A percentile compares a stretch with the other conserved stretches of the same genome.
Evolutionary conservation across 2,797 vertebrate genomes (phyloP).

Genomic region (Periophthalmus magnuspinnatus): DNA sequence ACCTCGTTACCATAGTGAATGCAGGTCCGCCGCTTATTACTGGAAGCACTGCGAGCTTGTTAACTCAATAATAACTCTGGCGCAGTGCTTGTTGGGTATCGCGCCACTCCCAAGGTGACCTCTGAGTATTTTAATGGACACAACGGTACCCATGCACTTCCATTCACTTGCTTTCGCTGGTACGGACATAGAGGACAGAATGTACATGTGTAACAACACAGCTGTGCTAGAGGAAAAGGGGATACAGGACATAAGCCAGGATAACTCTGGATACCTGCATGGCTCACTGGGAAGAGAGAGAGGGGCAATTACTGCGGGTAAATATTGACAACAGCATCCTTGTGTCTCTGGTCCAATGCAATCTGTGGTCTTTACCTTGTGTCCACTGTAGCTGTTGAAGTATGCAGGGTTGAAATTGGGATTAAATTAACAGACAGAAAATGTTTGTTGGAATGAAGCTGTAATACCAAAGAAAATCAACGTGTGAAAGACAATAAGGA

Average conservation of each 20-base stretch:
- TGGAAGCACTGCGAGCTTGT: slow-evolving; percentile 29
- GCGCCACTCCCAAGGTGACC: slow-evolving; percentile 39
- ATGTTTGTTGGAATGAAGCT: too few species aligned
- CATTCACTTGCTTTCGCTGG: slow-evolving; percentile 33
- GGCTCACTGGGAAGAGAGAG: slow-evolving; percentile 44
- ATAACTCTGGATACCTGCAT: slow-evolving; percentile 42
- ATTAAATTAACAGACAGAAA: slow-evolving; percentile 21
- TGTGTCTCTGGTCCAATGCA: slow-evolving; percentile 28
- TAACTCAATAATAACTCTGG: slow-evolving; percentile 28
- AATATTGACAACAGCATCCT: slow-evolving; percentile 62
- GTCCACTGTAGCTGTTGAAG: slow-evolving; percentile 39
- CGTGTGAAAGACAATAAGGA: not conserved
- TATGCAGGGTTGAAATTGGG: slow-evolving; percentile 10
- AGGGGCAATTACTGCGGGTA: slow-evolving; percentile 64
- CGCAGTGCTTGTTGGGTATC: slow-evolving; percentile 8
- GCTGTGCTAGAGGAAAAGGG: slow-evolving; percentile 11
- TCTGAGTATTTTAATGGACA: slow-evolving; percentile 33
- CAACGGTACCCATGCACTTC: slow-evolving; percentile 13
- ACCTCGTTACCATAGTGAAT: slow-evolving; percentile 42
- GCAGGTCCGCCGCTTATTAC: slow-evolving; percentile 44
- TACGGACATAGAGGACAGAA: slow-evolving; percentile 17
- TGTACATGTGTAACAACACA: slow-evolving; percentile 7
- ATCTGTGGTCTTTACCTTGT: slow-evolving; percentile 10
- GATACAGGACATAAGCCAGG: slow-evolving; percentile 44
- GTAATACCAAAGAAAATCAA: too few species aligned